phyloP scores from a whole-genome alignment of 1,140 invertebrate species.

The Teleopsis dalmanni region DNA sequence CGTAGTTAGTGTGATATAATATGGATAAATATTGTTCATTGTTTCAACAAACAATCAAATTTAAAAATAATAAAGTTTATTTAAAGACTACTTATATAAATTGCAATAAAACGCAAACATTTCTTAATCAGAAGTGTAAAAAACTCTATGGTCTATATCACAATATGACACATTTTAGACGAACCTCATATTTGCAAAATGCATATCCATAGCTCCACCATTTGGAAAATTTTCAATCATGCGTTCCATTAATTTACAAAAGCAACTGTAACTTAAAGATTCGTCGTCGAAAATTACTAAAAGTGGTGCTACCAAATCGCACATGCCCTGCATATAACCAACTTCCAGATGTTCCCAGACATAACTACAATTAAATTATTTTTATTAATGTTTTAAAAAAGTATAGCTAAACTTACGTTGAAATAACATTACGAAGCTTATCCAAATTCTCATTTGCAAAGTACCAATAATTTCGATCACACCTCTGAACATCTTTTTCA shows the following conservation, averaged over 20 bases:
- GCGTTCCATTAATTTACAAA: constrained; percentile 81
- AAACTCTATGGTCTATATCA: too few relatives aligned
- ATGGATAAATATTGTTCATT: too few relatives aligned
- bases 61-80: not conserved
- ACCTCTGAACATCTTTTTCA: constrained; percentile 92
- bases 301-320: constrained; percentile 86
- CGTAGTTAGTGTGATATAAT: too few relatives aligned
- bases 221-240: constrained; percentile 90
- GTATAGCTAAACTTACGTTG: constrained; percentile 63
- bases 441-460: constrained; percentile 83
- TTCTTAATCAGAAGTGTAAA: not conserved
- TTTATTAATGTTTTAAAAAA: not conserved
- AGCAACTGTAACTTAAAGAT: constrained; percentile 84
- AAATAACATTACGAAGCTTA: constrained; percentile 92
- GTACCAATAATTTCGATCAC: constrained; percentile 89
- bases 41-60: too few relatives aligned
- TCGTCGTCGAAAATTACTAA: constrained; percentile 90
- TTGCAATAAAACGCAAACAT: not conserved
- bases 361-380: constrained; percentile 54
- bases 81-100: not conserved
- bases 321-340: constrained; percentile 91
- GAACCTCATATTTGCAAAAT: constrained; percentile 90
- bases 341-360: constrained; percentile 90
- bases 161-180: constrained; percentile 6
- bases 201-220: constrained; percentile 87